Evolutionary conservation across 2,797 vertebrate species (phyloP), one percentile per base, ranked within the genome.

Genomic region (Cuculus canorus): DNA sequence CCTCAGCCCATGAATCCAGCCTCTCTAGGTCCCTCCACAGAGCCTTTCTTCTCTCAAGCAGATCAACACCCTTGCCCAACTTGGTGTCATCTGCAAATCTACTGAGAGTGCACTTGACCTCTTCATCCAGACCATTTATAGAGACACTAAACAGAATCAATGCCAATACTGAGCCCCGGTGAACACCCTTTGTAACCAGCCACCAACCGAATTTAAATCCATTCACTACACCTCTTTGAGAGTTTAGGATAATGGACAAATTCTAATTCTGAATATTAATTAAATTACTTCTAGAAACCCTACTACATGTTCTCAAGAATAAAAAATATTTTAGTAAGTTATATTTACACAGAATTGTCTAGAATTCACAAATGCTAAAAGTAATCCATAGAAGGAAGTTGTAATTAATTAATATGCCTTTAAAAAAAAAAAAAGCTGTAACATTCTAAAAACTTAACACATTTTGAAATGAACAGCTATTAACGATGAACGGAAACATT

Each of bases 381-480:
- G 27, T 76, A 85, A 96, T 86, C 82, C 91, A 83, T 59, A 91
- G 66, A 90, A 96, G 84, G 82, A 96, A 95, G 72, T n/a, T 15
- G 37, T 70, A 95, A 93, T 88, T 95, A 93, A 96, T 96, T 95
- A 85, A 22, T 54, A 27, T 32, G 66, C 21, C 19, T 35, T 94
- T 71, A 54, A 23, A 23, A 48, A 48, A 19, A 45, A 45, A 47
- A 18, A 47, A 21, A 21, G 71, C 54, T 24, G 39, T 4, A 24
- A 75, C 7, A 69, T 75, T 68, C 52, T 93, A 91, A 92, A 91
- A 82, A 68, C 48, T 43, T 73, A 71, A 82, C 76, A 84, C 43
- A 87, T 96, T 95, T 94, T 82, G 39, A 96, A 95, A 96, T 43
- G 35, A 95, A 81, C 33, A 85, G 64, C 70, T 86, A 95, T 78